Conservation (phyloP, 2,888 invertebrate genomes). For the Aphodius granarius region DNA sequence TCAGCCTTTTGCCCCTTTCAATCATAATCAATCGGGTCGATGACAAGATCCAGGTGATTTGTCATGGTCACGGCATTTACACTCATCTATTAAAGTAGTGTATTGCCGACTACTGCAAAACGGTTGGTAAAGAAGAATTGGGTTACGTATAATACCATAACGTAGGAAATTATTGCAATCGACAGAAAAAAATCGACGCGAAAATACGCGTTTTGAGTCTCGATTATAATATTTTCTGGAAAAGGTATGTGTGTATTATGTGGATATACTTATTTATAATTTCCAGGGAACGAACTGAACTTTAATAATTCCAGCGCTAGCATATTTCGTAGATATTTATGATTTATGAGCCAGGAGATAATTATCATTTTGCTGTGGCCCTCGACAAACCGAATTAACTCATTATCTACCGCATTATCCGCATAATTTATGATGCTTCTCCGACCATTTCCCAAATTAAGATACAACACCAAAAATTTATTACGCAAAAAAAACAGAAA, state of each 20-base stretch:
- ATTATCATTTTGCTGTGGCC: neutral
- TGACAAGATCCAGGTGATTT: slow-evolving; percentile 5
- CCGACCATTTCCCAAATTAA: neutral
- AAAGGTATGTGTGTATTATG: too few relatives aligned
- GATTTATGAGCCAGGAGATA: neutral
- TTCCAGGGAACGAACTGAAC: too few relatives aligned
- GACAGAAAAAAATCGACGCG: too few relatives aligned
- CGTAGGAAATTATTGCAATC: too few relatives aligned
- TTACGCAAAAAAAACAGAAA: neutral
- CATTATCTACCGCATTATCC: neutral
- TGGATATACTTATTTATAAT: too few relatives aligned
- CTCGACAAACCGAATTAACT: neutral
- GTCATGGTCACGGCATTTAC: neutral
- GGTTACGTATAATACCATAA: too few relatives aligned
- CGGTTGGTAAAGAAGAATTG: too few relatives aligned
- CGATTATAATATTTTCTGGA: too few relatives aligned
- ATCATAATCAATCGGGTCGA: slow-evolving; percentile 1
- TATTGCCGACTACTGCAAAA: neutral
- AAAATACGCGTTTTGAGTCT: too few relatives aligned
- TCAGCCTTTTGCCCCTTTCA: neutral
- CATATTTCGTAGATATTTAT: neutral
- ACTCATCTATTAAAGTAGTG: neutral
- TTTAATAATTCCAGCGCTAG: neutral
- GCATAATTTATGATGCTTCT: neutral
- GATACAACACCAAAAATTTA: neutral